A percentile compares a stretch with the other conserved stretches of the same genome.
Evolutionary conservation across 2,797 vertebrate species (phyloP).

Genomic region (Columba guinea): DNA sequence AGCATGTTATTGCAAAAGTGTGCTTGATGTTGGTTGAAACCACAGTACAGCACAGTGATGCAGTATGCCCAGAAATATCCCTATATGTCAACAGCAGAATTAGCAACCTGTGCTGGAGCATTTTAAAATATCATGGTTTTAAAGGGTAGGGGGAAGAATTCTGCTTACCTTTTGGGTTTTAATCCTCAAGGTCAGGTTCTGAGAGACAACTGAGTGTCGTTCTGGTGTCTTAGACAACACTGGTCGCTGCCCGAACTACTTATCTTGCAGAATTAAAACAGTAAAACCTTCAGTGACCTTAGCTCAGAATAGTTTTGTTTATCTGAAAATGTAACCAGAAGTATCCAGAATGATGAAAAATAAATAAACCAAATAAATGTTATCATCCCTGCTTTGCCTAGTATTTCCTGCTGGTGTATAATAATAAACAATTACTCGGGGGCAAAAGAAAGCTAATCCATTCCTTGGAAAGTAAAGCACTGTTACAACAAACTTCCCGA

Average conservation of each 20-base stretch:
- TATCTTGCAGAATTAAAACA: not conserved
- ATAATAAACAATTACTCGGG: not conserved
- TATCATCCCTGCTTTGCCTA: not conserved
- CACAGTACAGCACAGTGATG: not conserved
- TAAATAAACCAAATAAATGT: not conserved
- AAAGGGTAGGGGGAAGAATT: not conserved
- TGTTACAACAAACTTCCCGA: not conserved
- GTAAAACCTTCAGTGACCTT: not conserved
- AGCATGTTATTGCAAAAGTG: not conserved
- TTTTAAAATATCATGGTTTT: not conserved
- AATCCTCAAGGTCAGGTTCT: not conserved
- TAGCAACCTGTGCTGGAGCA: not conserved
- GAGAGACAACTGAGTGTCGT: not conserved
- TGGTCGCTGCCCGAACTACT: not conserved
- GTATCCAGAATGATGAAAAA: not conserved
- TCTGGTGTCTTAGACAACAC: not conserved
- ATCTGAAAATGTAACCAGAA: not conserved
- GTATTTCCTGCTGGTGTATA: not conserved
- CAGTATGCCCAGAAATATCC: not conserved
- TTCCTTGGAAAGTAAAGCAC: not conserved
- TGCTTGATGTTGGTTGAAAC: not conserved
- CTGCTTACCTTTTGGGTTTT: not conserved
- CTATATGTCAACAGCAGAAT: not conserved
- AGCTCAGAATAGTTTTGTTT: not conserved
- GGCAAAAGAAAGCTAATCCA: not conserved